phyloP scores from a whole-genome alignment of 2,888 invertebrate genomes.

The Pachymerium ferrugineum region DNA sequence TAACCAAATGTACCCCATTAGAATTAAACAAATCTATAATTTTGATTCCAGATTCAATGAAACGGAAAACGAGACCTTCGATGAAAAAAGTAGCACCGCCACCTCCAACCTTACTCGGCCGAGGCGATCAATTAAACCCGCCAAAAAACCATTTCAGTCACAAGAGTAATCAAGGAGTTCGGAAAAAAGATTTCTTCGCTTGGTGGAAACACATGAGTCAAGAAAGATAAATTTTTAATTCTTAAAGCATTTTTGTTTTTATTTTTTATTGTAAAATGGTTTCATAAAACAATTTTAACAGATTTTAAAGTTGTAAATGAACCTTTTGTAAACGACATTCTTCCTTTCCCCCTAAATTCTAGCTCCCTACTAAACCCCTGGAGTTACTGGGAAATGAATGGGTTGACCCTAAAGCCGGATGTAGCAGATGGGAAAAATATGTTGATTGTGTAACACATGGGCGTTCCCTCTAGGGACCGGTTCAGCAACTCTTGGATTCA shows the following conservation, averaged over 20 bases:
- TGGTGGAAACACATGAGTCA: constrained; percentile 1
- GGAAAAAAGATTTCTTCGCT: not conserved
- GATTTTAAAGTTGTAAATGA: too few relatives aligned
- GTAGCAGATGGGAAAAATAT: too few relatives aligned
- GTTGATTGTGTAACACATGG: too few relatives aligned
- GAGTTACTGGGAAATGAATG: too few relatives aligned
- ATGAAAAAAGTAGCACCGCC: not conserved
- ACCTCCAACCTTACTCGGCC: not conserved
- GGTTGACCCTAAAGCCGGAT: too few relatives aligned
- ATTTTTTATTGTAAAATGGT: not conserved
- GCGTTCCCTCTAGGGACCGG: too few relatives aligned
- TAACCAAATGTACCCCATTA: not conserved
- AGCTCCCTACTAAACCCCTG: too few relatives aligned
- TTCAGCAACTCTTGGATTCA: too few relatives aligned
- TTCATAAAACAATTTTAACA: too few relatives aligned
- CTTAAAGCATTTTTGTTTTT: too few relatives aligned
- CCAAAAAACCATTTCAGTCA: not conserved
- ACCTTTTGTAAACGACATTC: too few relatives aligned
- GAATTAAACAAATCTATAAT: not conserved
- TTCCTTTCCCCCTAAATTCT: too few relatives aligned
- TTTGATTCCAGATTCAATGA: not conserved
- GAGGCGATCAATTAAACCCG: not conserved
- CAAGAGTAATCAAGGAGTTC: not conserved
- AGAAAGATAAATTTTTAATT: not conserved
- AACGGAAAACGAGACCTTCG: not conserved